phyloP scores from a whole-genome alignment of 2,113 vertebrate species.

The Bujurquina vittata region DNA sequence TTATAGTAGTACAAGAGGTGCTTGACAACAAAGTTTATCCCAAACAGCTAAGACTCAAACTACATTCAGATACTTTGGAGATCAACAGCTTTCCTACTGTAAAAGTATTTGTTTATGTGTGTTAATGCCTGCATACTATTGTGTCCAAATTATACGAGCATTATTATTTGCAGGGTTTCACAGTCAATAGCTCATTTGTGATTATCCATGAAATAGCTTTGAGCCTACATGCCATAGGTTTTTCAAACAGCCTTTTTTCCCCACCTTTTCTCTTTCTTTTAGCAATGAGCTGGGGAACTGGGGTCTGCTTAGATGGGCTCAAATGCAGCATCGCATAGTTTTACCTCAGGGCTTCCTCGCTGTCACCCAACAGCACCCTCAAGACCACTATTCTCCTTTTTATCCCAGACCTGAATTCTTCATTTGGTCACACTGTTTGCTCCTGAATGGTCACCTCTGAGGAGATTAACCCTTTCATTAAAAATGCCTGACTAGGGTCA shows the following conservation, averaged over 20 bases:
- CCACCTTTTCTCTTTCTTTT: slow-evolving; percentile 48
- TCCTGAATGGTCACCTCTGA: slow-evolving; percentile 98
- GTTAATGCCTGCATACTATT: not conserved
- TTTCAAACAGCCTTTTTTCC: slow-evolving; percentile 41
- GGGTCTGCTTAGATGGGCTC: slow-evolving; percentile 60
- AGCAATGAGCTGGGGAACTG: slow-evolving; percentile 11
- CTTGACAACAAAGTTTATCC: slow-evolving; percentile 73
- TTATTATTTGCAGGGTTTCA: slow-evolving; percentile 7
- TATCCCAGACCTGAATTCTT: slow-evolving; percentile 91
- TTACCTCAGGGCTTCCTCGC: slow-evolving; percentile 87
- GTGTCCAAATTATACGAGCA: not conserved
- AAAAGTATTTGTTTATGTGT: not conserved
- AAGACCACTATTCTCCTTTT: slow-evolving; percentile 86
- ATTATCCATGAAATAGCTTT: slow-evolving; percentile 52
- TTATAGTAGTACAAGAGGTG: slow-evolving; percentile 68
- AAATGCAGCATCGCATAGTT: slow-evolving; percentile 79
- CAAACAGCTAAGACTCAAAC: slow-evolving; percentile 47
- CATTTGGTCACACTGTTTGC: slow-evolving; percentile 99
- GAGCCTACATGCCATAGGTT: slow-evolving; percentile 53
- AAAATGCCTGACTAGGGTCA: slow-evolving; percentile 95
- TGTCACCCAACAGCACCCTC: slow-evolving; percentile 85
- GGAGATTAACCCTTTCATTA: slow-evolving; percentile 99
- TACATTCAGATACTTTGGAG: slow-evolving; percentile 30
- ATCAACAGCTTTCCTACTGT: slow-evolving; percentile 2
- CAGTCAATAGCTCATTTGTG: slow-evolving; percentile 41